Conservation (phyloP, 2,113 vertebrate genomes). For the Heliornis fulica region DNA sequence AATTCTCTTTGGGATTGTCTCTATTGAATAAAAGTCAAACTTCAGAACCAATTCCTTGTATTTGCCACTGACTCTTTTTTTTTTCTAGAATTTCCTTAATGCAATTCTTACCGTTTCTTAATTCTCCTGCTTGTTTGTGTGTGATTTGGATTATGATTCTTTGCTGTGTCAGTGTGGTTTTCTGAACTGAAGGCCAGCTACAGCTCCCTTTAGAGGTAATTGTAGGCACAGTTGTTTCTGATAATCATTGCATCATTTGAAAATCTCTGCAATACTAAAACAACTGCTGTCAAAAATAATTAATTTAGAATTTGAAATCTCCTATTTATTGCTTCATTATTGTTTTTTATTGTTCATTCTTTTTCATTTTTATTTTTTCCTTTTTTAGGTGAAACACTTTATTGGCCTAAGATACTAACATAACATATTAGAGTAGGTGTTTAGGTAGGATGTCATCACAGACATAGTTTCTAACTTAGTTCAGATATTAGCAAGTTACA, state of each 20-base stretch:
- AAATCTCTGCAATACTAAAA: background rate
- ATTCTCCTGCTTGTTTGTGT: background rate
- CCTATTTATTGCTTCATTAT: background rate
- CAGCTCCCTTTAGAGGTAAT: background rate
- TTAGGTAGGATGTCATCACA: background rate
- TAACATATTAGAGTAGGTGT: background rate
- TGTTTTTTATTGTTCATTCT: background rate
- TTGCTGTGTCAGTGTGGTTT: background rate
- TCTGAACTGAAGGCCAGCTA: background rate
- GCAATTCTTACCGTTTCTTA: background rate
- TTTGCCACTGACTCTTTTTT: background rate
- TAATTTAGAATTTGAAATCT: background rate
- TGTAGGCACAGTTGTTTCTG: background rate
- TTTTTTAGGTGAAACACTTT: background rate
- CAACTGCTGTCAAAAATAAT: background rate
- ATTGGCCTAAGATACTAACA: background rate
- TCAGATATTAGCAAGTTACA: background rate
- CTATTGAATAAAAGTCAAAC: background rate
- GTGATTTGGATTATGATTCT: conserved; percentile 19
- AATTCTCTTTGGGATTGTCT: background rate
- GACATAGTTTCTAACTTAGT: background rate
- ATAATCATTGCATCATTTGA: background rate
- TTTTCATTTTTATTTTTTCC: too few species aligned
- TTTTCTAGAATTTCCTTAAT: background rate
- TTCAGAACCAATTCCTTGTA: background rate